phyloP scores from a whole-genome alignment of 1,140 invertebrate species.

The Melanaphis sacchari region DNA sequence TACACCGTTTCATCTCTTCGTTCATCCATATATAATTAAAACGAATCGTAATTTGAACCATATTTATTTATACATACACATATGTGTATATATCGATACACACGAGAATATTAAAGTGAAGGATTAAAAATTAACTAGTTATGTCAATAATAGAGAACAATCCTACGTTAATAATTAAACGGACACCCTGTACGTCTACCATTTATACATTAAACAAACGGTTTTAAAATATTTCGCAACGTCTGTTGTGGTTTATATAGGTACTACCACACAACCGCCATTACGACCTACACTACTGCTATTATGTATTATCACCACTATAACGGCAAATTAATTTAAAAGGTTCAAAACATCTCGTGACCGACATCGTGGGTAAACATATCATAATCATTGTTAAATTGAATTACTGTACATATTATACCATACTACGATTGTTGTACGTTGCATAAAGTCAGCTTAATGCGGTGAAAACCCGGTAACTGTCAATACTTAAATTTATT shows the following conservation, averaged over 20 bases:
- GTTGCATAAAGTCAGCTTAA: neutral
- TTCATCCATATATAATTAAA: neutral
- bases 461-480: neutral
- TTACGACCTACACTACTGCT: neutral
- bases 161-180: neutral
- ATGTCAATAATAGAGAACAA: constrained; percentile 40
- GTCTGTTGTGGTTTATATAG: neutral
- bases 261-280: neutral
- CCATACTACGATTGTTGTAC: neutral
- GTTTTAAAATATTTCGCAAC: constrained; percentile 1
- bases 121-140: neutral
- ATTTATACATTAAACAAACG: constrained; percentile 12
- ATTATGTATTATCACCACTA: constrained; percentile 2
- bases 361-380: neutral
- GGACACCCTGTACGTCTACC: neutral
- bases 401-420: neutral
- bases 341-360: neutral
- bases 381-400: constrained; percentile 14
- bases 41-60: neutral
- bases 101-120: neutral
- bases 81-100: neutral
- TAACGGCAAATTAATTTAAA: neutral
- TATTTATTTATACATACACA: neutral
- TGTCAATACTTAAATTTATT: neutral
- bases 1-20: neutral